Base-by-base conservation (phyloP, 2,797 vertebrate species). In the Rhadinocentrus ornatus region DNA sequence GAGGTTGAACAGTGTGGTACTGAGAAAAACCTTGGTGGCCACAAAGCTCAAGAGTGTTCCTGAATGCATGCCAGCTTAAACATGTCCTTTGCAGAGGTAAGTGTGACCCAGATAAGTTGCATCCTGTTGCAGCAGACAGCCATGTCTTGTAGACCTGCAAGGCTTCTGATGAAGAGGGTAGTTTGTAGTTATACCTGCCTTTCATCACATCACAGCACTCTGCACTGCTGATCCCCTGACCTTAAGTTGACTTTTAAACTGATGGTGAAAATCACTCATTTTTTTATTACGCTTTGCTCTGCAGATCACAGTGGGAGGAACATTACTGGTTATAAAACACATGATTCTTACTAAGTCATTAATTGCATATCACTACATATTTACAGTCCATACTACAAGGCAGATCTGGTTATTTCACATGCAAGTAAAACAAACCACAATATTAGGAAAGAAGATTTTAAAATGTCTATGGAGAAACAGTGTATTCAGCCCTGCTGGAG, bases 21-120 rank as follows among this genome's bases (percentile, higher is more conserved):
- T 57, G 44, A 29, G 26, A 74, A 59, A 73, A 62, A 20, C 56
- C 62, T 80, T 73, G 56, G 70, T 55, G 71, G 60, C 56, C 50
- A 24, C 62, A 44, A 62, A 64, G 56, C 24, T 13, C 13, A 15
- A 66, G 32, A 56, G 20, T 3, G 57, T 37, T 35, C 18, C 8
- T 78, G 64, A 60, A 8, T 32, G 39, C 1, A 13, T 78, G 75
- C 66, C 58, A 71, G 35, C 29, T 11, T 65, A 52, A 71, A 59
- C 50, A 4, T 22, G 65, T 69, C 66, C 20, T 77, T 15, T 67
- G 68, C 71, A 77, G 64, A 69, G 4, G 22, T 61, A 69, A 71
- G 34, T 77, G 71, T 20, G 26, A 83, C 78, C 68, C 46, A 81
- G 69, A 86, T 80, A 56, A 72, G 61, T 54, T 59, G 68, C 62